Base-by-base conservation (phyloP, 2,888 invertebrate species). In the Diaphora mendica region DNA sequence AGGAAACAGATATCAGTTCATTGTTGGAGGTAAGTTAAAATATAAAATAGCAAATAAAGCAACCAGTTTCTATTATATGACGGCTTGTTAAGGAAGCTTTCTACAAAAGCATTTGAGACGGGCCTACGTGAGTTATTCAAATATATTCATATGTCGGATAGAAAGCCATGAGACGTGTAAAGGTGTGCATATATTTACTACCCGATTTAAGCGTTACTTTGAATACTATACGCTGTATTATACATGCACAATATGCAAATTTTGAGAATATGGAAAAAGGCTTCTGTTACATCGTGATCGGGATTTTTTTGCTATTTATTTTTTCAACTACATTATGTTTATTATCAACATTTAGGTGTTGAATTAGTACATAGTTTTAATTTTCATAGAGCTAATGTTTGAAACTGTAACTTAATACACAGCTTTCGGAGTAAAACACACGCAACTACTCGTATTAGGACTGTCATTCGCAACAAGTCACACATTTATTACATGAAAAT, bases 91-190 rank as follows among this genome's bases (percentile, higher is more conserved):
- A 81, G 82, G 81, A 83, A 86, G 75, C 79, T 76, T 75, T 82
- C 75, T 78, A 86, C 81, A 85, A 86, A 86, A 86, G 82, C 87
- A 83, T 84, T 87, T 87, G 83, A 83, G 83, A 84, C 82, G 80
- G 82, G 88, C 89, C 89, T 89, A 88, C 85, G 80, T 73, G 88
- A 89, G 90, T 90, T 91, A 92, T 92, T 91, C 89, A 92, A 92
- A 92, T 91, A 86, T 92, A 92, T 92, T 91, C 92, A 91, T 91
- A 90, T 89, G 89, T 82, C 81, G 84, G 86, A 87, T 87, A 85
- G 83, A 85, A 88, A 87, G 88, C 86, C 88, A 89, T 82, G 88
- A 82, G 77, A 80, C 82, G 82, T 82, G 77, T 83, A 77, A 83
- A 83, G 83, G 81, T 83, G 76, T 76, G 77, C 76, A 81, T 81